phyloP scores from a whole-genome alignment of 2,113 vertebrate species.

The Phodopus roborovskii region DNA sequence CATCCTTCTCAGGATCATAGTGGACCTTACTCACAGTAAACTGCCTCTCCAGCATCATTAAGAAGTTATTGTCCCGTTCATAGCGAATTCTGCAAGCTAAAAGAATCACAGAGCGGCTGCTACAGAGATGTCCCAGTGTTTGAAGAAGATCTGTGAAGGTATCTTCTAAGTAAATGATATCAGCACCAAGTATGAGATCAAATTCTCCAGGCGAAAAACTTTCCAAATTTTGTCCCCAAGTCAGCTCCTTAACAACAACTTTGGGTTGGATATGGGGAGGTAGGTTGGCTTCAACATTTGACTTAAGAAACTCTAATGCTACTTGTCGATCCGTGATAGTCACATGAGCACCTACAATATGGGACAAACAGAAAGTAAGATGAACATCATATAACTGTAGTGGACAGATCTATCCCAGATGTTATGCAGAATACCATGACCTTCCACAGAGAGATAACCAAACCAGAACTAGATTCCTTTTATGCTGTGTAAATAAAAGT shows the following conservation, averaged over 20 bases:
- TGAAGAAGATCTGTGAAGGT: conserved; percentile 92
- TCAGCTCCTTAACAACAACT: conserved; percentile 91
- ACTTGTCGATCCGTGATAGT: conserved; percentile 94
- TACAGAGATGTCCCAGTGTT: conserved; percentile 92
- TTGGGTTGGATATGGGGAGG: conserved; percentile 84
- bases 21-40: conserved; percentile 91
- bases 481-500: not conserved
- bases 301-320: conserved; percentile 91
- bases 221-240: conserved; percentile 92
- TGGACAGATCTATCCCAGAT: not conserved
- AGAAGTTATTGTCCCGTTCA: conserved; percentile 92
- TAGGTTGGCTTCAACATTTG: conserved; percentile 93
- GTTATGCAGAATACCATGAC: accelerated
- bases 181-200: conserved; percentile 94
- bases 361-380: conserved; percentile 50
- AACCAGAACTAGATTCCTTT: not conserved
- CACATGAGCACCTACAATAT: conserved; percentile 90
- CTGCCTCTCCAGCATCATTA: conserved; percentile 87
- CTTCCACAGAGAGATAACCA: not conserved
- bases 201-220: conserved; percentile 89
- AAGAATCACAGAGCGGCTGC: conserved; percentile 86
- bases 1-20: conserved; percentile 92
- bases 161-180: conserved; percentile 97
- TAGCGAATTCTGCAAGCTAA: conserved; percentile 96
- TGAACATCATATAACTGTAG: not conserved